Percentiles rank a stretch among this genome's conserved stretches.
phyloP scores from a whole-genome alignment of 2,113 vertebrate species.

The Cnemophilus loriae region DNA sequence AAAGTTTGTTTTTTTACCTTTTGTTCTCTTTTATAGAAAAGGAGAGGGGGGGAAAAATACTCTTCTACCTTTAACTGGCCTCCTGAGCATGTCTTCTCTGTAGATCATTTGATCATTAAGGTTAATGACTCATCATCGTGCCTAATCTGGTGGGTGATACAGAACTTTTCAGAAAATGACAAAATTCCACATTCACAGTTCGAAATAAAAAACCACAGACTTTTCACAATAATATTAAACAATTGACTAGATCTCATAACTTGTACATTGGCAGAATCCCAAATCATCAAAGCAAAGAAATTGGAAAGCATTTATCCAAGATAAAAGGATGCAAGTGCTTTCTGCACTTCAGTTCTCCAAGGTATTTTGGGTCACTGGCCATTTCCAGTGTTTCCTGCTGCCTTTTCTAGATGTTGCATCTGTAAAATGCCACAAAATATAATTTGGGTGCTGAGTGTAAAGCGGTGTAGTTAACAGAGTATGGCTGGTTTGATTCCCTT shows the following conservation, averaged over 20 bases:
- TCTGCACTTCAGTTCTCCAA: neutral
- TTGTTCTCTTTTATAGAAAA: neutral
- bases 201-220: neutral
- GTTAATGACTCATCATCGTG: neutral
- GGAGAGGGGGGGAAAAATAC: neutral
- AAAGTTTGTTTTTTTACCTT: neutral
- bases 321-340: neutral
- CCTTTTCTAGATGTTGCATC: neutral
- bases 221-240: neutral
- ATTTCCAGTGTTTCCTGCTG: neutral
- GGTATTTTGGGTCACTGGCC: neutral
- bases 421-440: neutral
- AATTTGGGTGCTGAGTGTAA: neutral
- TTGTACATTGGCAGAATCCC: neutral
- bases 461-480: neutral
- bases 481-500: neutral
- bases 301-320: neutral
- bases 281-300: neutral
- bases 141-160: neutral
- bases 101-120: neutral
- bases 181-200: neutral
- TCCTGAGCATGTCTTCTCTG: neutral
- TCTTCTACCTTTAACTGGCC: neutral
- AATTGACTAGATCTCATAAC: neutral
- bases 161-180: neutral